Percentiles rank a stretch among this genome's conserved stretches.
Conservation (phyloP, 2,888 invertebrate genomes). For the Aricia artaxerxes region DNA sequence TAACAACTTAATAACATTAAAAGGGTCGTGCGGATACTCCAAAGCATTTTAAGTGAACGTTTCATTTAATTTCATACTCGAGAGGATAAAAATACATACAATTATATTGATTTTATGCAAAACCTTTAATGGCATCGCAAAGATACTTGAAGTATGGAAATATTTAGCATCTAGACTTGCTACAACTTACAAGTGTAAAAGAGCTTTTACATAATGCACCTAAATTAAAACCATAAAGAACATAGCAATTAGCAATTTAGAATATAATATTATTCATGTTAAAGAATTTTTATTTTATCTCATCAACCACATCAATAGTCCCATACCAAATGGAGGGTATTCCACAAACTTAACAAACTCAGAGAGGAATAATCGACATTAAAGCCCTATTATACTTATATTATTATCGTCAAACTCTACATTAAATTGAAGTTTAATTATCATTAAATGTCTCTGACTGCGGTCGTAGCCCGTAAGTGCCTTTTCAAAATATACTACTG, state of each 20-base stretch:
- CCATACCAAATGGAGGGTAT: too few species aligned
- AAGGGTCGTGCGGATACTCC: background rate
- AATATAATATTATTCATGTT: too few species aligned
- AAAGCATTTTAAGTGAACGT: slow-evolving; percentile 7
- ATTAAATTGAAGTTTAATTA: too few species aligned
- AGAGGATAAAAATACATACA: slow-evolving; percentile 31
- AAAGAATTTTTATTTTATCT: too few species aligned
- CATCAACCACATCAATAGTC: too few species aligned
- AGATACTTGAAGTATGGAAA: slow-evolving; percentile 31
- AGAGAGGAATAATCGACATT: too few species aligned
- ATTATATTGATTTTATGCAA: slow-evolving; percentile 33
- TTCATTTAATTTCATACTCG: slow-evolving; percentile 29
- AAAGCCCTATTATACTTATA: too few species aligned
- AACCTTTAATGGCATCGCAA: slow-evolving; percentile 34
- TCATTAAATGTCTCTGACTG: too few species aligned
- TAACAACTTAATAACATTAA: slow-evolving; percentile 21
- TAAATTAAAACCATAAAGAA: background rate
- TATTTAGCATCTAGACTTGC: slow-evolving; percentile 15
- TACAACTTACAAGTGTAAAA: background rate
- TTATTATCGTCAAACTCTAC: too few species aligned
- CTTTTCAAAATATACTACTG: too few species aligned
- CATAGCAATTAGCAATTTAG: background rate
- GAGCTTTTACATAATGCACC: background rate
- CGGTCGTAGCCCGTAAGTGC: too few species aligned
- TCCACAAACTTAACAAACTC: too few species aligned